phyloP scores from a whole-genome alignment of 2,888 invertebrate species.

The Eudasyphora cyanicolor region DNA sequence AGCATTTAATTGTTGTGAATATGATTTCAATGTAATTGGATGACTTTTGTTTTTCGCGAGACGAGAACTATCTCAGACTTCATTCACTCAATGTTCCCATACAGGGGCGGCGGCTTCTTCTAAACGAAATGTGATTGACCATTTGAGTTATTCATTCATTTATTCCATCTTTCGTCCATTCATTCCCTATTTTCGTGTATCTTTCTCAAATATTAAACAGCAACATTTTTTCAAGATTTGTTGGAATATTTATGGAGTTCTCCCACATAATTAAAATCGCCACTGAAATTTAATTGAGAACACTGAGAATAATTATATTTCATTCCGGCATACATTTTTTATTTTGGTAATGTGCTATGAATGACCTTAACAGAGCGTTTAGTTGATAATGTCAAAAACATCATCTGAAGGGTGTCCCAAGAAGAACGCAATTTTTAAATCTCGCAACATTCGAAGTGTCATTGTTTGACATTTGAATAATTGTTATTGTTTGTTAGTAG shows the following conservation, averaged over 20 bases:
- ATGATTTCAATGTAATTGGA: slow-evolving; percentile 51
- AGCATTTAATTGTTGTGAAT: slow-evolving; percentile 27
- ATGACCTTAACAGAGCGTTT: too few relatives aligned
- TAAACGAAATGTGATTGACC: slow-evolving; percentile 27
- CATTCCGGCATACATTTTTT: neutral
- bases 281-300: neutral
- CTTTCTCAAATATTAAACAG: neutral
- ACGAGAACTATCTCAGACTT: slow-evolving; percentile 11
- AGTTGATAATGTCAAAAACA: too few relatives aligned
- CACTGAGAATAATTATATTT: neutral
- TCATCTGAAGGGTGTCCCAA: too few relatives aligned
- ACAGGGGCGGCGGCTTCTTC: slow-evolving; percentile 6
- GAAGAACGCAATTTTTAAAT: too few relatives aligned
- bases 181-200: neutral
- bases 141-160: slow-evolving; percentile 14
- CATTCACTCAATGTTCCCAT: neutral
- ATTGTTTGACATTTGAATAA: too few relatives aligned
- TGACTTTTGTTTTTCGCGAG: slow-evolving; percentile 32
- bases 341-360: too few relatives aligned
- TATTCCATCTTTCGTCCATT: neutral
- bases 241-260: neutral
- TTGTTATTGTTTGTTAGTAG: too few relatives aligned
- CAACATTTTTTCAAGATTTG: neutral
- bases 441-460: too few relatives aligned
- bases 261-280: slow-evolving; percentile 2